Conservation (phyloP, 2,113 vertebrate genomes). For the Syngnathus floridae region DNA sequence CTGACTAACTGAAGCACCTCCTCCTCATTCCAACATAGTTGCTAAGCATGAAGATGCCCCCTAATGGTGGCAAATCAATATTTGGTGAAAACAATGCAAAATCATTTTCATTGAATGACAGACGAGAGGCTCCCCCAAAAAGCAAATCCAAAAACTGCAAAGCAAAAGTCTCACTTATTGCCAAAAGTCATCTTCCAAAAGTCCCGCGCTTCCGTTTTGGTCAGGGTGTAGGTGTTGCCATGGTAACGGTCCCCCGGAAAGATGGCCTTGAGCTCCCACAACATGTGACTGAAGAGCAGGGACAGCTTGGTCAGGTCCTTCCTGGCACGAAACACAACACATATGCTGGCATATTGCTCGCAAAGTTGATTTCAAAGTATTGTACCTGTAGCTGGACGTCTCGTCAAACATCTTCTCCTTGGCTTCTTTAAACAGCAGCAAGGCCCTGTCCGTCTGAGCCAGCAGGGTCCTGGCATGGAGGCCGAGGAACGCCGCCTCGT, state of each 20-base stretch:
- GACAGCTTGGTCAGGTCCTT: slow-evolving; percentile 79
- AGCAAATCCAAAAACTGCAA: not conserved
- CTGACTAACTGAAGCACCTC: not conserved
- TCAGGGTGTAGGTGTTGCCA: slow-evolving; percentile 69
- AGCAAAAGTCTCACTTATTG: slow-evolving; percentile 60
- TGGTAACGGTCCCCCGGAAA: slow-evolving; percentile 73
- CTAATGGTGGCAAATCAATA: not conserved
- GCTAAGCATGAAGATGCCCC: not conserved
- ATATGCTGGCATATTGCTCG: not conserved
- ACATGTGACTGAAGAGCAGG: slow-evolving; percentile 83
- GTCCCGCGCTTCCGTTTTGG: slow-evolving; percentile 62
- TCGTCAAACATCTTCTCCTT: slow-evolving; percentile 74
- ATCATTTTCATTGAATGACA: no score
- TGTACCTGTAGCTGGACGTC: slow-evolving; percentile 72
- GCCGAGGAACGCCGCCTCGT: slow-evolving; percentile 64
- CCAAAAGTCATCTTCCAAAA: slow-evolving; percentile 79
- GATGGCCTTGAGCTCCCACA: slow-evolving; percentile 72
- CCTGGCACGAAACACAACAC: slow-evolving; percentile 51
- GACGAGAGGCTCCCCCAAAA: not conserved
- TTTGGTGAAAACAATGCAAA: no score
- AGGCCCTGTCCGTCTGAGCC: slow-evolving; percentile 70
- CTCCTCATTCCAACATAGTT: not conserved
- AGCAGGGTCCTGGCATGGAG: slow-evolving; percentile 73
- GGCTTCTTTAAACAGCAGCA: slow-evolving; percentile 68
- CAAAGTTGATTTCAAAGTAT: not conserved